phyloP scores from a whole-genome alignment of 2,113 vertebrate genomes.

The Gymnorhina tibicen region DNA sequence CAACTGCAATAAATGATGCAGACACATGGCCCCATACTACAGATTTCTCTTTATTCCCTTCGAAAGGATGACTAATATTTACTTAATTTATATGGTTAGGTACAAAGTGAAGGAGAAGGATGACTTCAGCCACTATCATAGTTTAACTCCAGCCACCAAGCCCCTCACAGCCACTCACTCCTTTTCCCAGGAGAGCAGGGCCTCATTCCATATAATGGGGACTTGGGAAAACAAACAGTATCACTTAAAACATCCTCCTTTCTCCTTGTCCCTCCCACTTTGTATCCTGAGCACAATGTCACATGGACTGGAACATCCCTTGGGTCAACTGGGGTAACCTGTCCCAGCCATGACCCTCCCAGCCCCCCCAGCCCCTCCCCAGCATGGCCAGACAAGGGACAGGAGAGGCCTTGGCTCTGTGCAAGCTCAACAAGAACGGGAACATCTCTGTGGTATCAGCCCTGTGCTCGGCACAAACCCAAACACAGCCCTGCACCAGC shows the following conservation, averaged over 20 bases:
- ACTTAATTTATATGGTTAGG: neutral
- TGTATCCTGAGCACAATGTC: neutral
- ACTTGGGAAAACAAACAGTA: neutral
- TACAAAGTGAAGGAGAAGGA: neutral
- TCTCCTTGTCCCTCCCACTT: neutral
- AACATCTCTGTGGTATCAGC: neutral
- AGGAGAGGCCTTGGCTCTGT: neutral
- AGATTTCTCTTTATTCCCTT: neutral
- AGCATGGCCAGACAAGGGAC: rapidly evolving
- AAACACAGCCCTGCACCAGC: neutral
- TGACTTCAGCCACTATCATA: neutral
- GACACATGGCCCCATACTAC: too few relatives aligned
- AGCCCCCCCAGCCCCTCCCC: neutral
- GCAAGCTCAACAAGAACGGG: neutral
- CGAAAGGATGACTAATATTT: neutral
- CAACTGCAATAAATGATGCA: neutral
- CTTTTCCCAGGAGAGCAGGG: neutral
- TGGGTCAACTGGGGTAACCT: neutral
- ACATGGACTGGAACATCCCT: neutral
- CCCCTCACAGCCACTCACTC: neutral
- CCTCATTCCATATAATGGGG: neutral
- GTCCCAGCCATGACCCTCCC: neutral
- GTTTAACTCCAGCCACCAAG: neutral
- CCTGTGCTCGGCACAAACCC: neutral
- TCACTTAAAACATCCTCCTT: neutral